Evolutionary conservation across 2,113 vertebrate species (phyloP).

Genomic region (Melanerpes aurifrons): DNA sequence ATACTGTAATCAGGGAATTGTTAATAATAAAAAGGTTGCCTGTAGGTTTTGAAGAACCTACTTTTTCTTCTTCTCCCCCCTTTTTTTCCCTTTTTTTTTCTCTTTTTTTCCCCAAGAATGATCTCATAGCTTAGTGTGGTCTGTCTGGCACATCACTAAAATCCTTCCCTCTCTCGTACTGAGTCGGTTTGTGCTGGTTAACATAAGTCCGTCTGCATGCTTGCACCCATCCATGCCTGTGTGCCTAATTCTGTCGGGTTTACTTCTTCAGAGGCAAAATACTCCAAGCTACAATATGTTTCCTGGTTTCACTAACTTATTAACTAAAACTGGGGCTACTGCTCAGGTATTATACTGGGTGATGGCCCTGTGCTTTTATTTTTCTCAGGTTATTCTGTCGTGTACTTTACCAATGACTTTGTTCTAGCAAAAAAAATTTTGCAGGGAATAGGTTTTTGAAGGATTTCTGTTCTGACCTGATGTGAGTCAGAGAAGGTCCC

Average conservation of each 20-base stretch:
- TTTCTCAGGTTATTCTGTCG: background rate
- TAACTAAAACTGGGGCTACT: background rate
- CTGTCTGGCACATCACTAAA: background rate
- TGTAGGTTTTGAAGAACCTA: background rate
- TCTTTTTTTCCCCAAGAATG: too few species aligned
- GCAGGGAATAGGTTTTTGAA: background rate
- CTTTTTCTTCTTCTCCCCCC: background rate
- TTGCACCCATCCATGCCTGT: background rate
- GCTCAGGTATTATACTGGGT: background rate
- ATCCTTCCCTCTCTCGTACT: background rate
- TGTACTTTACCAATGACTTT: background rate
- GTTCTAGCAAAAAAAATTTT: background rate
- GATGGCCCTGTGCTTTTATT: background rate
- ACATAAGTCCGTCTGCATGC: fast-evolving
- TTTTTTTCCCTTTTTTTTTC: background rate
- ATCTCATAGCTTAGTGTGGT: background rate
- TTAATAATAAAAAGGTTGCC: background rate
- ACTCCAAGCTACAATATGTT: background rate
- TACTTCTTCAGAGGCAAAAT: background rate
- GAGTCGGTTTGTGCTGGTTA: background rate
- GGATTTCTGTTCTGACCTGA: background rate
- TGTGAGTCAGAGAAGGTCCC: background rate
- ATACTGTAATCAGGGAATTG: background rate
- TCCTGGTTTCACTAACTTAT: background rate
- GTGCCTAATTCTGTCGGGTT: background rate